Percentiles rank a stretch among this genome's conserved stretches.
Conservation (phyloP, 1,140 invertebrate species). For the Sesamia nonagrioides region DNA sequence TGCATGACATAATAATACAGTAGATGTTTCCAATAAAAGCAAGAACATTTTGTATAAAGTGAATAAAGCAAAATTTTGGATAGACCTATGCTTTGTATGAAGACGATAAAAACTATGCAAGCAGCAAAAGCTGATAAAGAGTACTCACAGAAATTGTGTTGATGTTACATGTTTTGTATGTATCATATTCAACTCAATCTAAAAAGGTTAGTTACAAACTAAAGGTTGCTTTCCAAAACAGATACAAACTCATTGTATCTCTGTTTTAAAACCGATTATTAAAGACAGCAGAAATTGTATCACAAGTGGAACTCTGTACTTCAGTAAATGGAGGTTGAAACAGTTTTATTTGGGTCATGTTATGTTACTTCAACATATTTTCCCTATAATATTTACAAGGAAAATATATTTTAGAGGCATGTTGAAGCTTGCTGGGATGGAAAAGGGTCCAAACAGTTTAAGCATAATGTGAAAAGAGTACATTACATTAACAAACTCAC, state of each 20-base stretch:
- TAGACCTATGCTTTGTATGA: too few relatives aligned
- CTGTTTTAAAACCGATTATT: background rate
- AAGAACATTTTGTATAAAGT: background rate
- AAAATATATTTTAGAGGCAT: conserved; percentile 1
- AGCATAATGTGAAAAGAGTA: conserved; percentile 5
- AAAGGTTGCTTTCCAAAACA: too few relatives aligned
- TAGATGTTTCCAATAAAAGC: background rate
- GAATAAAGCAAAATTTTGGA: too few relatives aligned
- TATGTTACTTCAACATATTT: conserved; percentile 9
- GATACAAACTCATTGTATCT: background rate
- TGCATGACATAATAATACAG: conserved; percentile 2
- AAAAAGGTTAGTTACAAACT: too few relatives aligned
- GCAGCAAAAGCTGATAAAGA: too few relatives aligned
- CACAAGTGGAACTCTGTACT: background rate
- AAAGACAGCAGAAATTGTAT: background rate
- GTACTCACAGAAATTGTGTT: too few relatives aligned
- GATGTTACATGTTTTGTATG: too few relatives aligned
- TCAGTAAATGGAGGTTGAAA: background rate
- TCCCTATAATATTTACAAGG: conserved; percentile 19
- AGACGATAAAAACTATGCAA: too few relatives aligned
- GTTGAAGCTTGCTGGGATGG: background rate
- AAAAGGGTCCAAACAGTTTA: background rate
- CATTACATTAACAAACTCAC: background rate
- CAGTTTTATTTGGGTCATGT: background rate
- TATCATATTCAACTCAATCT: too few relatives aligned